Conservation (phyloP, 2,888 invertebrate genomes). For the Lepidonotus clava region DNA sequence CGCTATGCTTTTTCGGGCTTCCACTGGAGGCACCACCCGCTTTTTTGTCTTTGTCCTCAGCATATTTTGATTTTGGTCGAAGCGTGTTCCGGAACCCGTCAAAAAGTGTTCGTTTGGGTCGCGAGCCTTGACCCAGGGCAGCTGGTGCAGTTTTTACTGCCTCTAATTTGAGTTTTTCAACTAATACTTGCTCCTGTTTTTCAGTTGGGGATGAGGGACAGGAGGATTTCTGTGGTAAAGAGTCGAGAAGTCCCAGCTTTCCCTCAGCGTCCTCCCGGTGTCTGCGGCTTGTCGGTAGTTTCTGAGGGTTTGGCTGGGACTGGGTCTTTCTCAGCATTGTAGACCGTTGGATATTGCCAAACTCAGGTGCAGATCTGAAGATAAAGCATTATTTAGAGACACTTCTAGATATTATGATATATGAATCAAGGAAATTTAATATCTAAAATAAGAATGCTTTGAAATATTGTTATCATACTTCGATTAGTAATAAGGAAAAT, state of each 20-base stretch:
- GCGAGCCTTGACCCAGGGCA: conserved; percentile 65
- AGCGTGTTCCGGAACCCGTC: conserved; percentile 85
- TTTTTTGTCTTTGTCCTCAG: conserved; percentile 66
- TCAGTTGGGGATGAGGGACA: conserved; percentile 31
- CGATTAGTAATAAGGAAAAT: too few relatives aligned
- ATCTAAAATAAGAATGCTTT: too few relatives aligned
- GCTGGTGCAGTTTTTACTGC: conserved; percentile 37
- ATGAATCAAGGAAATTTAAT: neutral
- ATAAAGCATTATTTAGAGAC: neutral
- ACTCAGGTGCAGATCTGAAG: conserved; percentile 77
- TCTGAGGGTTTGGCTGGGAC: conserved; percentile 70
- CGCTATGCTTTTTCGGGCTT: conserved; percentile 55
- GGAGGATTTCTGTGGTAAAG: conserved; percentile 33
- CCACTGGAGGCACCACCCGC: conserved; percentile 51
- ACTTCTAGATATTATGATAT: neutral
- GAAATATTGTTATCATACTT: too few relatives aligned
- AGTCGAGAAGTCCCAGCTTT: conserved; percentile 16
- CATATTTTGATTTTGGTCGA: conserved; percentile 77
- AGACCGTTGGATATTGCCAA: conserved; percentile 74
- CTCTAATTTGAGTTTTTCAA: conserved; percentile 46
- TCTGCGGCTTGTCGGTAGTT: neutral
- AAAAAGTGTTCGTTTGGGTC: conserved; percentile 83
- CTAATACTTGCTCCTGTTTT: neutral
- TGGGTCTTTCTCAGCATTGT: conserved; percentile 82
- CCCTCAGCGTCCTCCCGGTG: neutral